A percentile compares a stretch with the other conserved stretches of the same genome.
These are phyloP conservation scores for Poecilia picta DNA, from an alignment of 2,797 vertebrate species.

Conservation along the genomic window DNA sequence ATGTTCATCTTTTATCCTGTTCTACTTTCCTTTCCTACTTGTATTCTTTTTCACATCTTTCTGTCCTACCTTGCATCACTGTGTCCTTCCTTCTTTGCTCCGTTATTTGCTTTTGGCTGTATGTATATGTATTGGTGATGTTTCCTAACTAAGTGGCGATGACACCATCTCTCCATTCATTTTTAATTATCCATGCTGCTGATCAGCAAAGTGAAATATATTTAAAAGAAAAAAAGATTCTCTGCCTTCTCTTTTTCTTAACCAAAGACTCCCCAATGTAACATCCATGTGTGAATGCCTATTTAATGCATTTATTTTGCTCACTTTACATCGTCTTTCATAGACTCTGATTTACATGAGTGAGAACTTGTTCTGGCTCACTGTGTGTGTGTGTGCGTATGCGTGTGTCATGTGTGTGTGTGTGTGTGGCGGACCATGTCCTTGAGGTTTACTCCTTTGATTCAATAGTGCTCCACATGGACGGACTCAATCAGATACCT, in stretches of 20 bases:
- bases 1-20: neutral
- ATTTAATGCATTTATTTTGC: neutral
- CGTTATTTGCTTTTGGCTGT: neutral
- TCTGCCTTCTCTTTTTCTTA: neutral
- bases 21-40: neutral
- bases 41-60: neutral
- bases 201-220: neutral
- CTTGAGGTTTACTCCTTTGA: slow-evolving; percentile 82
- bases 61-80: neutral
- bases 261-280: neutral
- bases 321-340: slow-evolving; percentile 79
- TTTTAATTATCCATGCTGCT: neutral
- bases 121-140: neutral
- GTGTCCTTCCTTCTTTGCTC: neutral
- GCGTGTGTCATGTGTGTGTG: slow-evolving; percentile 86
- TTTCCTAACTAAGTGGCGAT: neutral
- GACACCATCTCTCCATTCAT: neutral
- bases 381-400: slow-evolving; percentile 90
- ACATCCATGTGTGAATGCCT: neutral
- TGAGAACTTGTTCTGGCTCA: slow-evolving; percentile 31
- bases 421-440: slow-evolving; percentile 83
- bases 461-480: slow-evolving; percentile 83
- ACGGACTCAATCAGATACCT: slow-evolving; percentile 83
- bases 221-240: neutral
- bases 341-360: slow-evolving; percentile 10